These are phyloP conservation scores for Naso thynnoides DNA, from an alignment of 2,797 vertebrate genomes.

Conservation along the genomic window DNA sequence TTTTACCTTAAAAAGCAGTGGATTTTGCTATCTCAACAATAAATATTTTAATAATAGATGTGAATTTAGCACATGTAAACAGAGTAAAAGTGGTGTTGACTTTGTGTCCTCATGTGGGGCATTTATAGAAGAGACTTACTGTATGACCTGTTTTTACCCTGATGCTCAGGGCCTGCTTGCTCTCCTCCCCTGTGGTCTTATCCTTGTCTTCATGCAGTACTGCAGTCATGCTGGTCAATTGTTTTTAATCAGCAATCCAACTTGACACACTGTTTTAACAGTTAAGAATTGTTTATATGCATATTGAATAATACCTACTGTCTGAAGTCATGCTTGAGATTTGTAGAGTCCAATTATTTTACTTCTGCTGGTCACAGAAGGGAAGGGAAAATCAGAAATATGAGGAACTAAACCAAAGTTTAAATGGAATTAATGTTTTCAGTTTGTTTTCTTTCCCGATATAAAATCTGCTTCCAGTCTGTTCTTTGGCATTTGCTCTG, in stretches of 20 bases:
- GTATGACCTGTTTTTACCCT: constrained; percentile 64
- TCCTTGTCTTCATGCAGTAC: constrained; percentile 57
- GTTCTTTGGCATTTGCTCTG: constrained; percentile 33
- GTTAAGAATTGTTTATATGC: constrained; percentile 32
- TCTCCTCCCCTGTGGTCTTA: constrained; percentile 50
- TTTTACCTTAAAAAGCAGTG: constrained; percentile 81
- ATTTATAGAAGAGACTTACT: constrained; percentile 60
- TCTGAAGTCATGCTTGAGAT: constrained; percentile 35
- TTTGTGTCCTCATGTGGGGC: constrained; percentile 56
- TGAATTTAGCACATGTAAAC: constrained; percentile 72
- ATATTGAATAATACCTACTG: constrained; percentile 37
- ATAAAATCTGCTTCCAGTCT: constrained; percentile 35
- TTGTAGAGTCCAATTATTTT: constrained; percentile 37
- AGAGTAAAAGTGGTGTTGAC: constrained; percentile 51
- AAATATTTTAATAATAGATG: constrained; percentile 82
- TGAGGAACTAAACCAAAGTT: constrained; percentile 75
- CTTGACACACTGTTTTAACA: constrained; percentile 45
- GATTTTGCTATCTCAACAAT: constrained; percentile 82
- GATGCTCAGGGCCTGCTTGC: constrained; percentile 60
- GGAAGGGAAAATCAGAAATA: constrained; percentile 63
- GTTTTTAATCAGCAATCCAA: constrained; percentile 26
- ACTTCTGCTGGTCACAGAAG: constrained; percentile 76
- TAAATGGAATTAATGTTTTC: constrained; percentile 56
- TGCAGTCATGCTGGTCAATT: constrained; percentile 45
- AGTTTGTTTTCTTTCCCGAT: constrained; percentile 36